Evolutionary conservation across 1,140 invertebrate species (phyloP).

Genomic region (Aphis craccivora): DNA sequence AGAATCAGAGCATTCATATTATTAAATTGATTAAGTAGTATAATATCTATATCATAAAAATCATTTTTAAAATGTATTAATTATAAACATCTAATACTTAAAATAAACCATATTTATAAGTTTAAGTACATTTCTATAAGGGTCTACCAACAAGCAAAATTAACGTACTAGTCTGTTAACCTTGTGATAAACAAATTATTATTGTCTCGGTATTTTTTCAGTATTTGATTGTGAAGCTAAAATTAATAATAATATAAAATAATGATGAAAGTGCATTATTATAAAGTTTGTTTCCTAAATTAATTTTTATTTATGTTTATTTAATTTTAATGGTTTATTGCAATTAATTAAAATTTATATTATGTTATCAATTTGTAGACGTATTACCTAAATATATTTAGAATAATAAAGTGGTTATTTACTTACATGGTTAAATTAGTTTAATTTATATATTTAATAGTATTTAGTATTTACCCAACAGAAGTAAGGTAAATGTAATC

Average conservation of each 20-base stretch:
- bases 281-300: constrained; percentile 23
- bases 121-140: constrained; percentile 30
- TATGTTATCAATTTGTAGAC: constrained; percentile 1
- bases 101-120: neutral
- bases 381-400: neutral
- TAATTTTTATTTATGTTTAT: neutral
- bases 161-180: constrained; percentile 57
- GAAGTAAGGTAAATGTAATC: neutral
- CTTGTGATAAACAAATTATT: constrained; percentile 51
- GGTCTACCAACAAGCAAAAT: constrained; percentile 42
- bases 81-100: neutral
- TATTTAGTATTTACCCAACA: neutral
- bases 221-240: neutral
- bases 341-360: constrained; percentile 13
- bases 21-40: constrained; percentile 64
- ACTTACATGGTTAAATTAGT: neutral
- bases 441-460: neutral
- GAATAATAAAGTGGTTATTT: constrained; percentile 26
- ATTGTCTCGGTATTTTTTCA: neutral
- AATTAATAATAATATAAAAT: constrained; percentile 13
- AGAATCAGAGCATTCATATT: constrained; percentile 69
- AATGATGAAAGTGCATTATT: neutral
- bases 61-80: neutral
- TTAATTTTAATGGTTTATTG: neutral
- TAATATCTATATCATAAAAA: neutral